Conservation (phyloP, 1,140 invertebrate species). For the Branchinecta lindahli region DNA sequence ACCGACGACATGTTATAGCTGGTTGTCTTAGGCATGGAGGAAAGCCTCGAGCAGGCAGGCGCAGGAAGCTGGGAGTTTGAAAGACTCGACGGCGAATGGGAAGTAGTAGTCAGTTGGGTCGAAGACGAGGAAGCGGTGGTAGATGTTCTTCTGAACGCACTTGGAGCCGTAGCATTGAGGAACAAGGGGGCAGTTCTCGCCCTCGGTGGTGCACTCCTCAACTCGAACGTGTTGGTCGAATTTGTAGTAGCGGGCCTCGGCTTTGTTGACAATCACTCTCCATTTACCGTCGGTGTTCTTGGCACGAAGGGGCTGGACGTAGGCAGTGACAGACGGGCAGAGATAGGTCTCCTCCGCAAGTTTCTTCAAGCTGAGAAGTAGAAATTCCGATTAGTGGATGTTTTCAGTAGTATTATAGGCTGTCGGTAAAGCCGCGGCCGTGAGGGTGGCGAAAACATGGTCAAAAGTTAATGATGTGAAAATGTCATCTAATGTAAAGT, state of each 20-base stretch:
- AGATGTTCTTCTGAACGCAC: conserved; percentile 27
- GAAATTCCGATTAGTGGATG: neutral
- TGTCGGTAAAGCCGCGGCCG: no score
- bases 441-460: no score
- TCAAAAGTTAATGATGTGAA: no score
- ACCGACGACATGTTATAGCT: no score
- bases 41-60: conserved; percentile 24
- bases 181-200: conserved; percentile 24
- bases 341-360: conserved; percentile 25
- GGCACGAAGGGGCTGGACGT: conserved; percentile 26
- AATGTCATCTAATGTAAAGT: no score
- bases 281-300: conserved; percentile 26
- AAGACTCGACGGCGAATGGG: conserved; percentile 26
- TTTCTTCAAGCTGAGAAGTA: conserved; percentile 19
- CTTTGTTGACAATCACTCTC: conserved; percentile 27
- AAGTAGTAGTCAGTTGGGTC: conserved; percentile 26
- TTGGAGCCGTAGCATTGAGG: conserved; percentile 25
- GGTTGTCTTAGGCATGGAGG: neutral
- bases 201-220: conserved; percentile 25
- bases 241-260: conserved; percentile 25
- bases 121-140: conserved; percentile 26
- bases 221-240: conserved; percentile 26
- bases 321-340: conserved; percentile 22
- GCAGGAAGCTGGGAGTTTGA: conserved; percentile 26
- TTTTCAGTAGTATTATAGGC: no score